phyloP scores from a whole-genome alignment of 2,888 invertebrate species.

The Oligia strigilis region DNA sequence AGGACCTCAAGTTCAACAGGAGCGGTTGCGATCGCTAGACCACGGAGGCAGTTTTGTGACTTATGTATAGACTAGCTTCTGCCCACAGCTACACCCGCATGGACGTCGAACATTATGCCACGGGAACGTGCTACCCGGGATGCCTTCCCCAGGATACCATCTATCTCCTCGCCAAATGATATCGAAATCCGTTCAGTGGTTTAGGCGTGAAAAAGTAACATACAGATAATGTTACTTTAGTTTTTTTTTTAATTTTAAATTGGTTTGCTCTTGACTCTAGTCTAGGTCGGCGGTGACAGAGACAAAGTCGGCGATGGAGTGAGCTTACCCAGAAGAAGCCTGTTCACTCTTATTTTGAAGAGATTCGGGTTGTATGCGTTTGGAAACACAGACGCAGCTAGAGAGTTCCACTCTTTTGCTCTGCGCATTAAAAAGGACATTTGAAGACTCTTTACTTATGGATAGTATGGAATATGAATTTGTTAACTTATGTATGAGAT shows the following conservation, averaged over 20 bases:
- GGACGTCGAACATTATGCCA: not conserved
- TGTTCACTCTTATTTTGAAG: too few relatives aligned
- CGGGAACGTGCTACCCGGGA: not conserved
- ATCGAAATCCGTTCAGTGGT: not conserved
- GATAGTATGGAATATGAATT: too few relatives aligned
- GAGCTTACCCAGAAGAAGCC: too few relatives aligned
- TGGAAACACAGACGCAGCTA: too few relatives aligned
- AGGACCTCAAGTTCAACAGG: not conserved
- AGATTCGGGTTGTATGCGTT: too few relatives aligned
- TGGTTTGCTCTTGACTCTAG: too few relatives aligned
- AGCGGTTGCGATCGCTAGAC: not conserved
- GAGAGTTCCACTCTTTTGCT: too few relatives aligned
- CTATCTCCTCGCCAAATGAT: not conserved
- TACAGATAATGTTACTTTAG: not conserved
- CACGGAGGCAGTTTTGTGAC: not conserved
- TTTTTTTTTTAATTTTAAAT: too few relatives aligned
- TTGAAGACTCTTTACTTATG: not conserved
- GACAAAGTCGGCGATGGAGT: too few relatives aligned
- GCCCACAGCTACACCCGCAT: too few relatives aligned
- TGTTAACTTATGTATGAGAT: not conserved
- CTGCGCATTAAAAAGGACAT: too few relatives aligned
- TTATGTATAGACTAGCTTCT: not conserved
- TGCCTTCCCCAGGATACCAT: not conserved
- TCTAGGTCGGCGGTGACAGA: too few relatives aligned
- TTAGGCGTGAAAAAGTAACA: not conserved